These are phyloP conservation scores for Cloeon dipterum DNA, from an alignment of 2,888 invertebrate genomes.

Conservation along the genomic window DNA sequence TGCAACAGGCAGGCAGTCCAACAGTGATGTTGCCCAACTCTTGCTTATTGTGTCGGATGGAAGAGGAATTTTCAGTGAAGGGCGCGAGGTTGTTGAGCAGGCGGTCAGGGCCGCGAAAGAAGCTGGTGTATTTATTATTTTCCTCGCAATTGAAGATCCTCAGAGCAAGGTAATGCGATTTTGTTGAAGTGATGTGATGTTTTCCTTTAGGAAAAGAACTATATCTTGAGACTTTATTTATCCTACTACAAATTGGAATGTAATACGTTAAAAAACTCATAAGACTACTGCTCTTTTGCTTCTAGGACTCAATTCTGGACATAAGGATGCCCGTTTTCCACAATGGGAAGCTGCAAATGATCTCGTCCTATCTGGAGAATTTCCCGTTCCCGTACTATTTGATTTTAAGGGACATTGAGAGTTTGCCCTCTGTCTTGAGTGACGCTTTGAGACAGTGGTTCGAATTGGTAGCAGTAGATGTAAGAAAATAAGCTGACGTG, in stretches of 20 bases:
- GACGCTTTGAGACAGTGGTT: constrained; percentile 98
- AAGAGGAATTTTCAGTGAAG: constrained; percentile 64
- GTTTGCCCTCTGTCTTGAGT: constrained; percentile 72
- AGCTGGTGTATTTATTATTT: constrained; percentile 76
- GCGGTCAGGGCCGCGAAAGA: constrained; percentile 63
- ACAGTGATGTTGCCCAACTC: constrained; percentile 50
- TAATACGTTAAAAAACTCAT: no score
- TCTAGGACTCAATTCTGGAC: constrained; percentile 74
- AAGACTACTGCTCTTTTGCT: no score
- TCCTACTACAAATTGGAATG: neutral
- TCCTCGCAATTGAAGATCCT: constrained; percentile 88
- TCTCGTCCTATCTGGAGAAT: constrained; percentile 71
- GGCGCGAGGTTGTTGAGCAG: constrained; percentile 47
- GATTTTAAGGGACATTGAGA: constrained; percentile 68
- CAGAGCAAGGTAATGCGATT: constrained; percentile 43
- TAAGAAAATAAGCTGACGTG: no score
- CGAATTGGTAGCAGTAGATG: constrained; percentile 61
- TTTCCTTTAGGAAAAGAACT: neutral
- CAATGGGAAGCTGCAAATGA: constrained; percentile 29
- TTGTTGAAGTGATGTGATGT: neutral
- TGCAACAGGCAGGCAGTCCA: constrained; percentile 16
- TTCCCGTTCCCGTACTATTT: constrained; percentile 98
- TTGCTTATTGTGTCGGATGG: constrained; percentile 90
- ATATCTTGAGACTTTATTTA: neutral
- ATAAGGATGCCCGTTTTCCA: constrained; percentile 56